Base-by-base conservation (phyloP, 2,797 vertebrate genomes). In the Acestrorhynchus altus region DNA sequence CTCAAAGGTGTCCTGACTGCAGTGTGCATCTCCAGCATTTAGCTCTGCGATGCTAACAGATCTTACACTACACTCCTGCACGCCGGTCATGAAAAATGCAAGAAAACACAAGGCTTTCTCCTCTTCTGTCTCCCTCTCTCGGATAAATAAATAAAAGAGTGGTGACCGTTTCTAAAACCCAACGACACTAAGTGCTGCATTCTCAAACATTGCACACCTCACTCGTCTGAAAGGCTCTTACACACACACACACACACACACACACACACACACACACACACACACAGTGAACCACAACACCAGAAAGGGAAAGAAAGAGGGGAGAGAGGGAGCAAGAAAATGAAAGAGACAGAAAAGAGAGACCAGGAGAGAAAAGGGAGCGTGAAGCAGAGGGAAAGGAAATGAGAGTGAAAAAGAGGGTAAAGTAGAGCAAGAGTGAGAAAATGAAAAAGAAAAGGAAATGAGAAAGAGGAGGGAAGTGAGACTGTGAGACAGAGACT, bases 91-190 rank as follows among this genome's bases (percentile, higher is more conserved):
- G 22, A 66, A 28, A 68, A 31, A 51, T 4, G 6, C 18, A n/a
- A 26, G 26, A 47, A 51, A 18, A 9, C 22, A 49, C 7, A 52
- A 31, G 8, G 73, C 1, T 8, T n/a, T 18, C 40, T 60, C 28
- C n/a, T 12, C n/a, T 35, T 35, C 28, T 18, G 12, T 20, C 39
- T 67, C 46, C 51, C 60, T 24, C 74, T 71, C 54, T 69, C 20
- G 60, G 64, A 77, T 79, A 68, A 76, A 83, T 79, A 79, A 76
- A 83, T 73, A 40, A 83, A 68, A 65, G 67, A 44, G 24, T 74
- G 42, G 52, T 63, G 70, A 69, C 46, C 69, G 77, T 74, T 57
- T 77, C 57, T 59, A 76, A 63, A 76, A 76, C 60, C 16, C 54
- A 68, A 76, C 59, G 54, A 72, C 7, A 60, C 66, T 78, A 67